These are phyloP conservation scores for Tetheella fluctuosa DNA, from an alignment of 2,888 invertebrate genomes.

Conservation along the genomic window DNA sequence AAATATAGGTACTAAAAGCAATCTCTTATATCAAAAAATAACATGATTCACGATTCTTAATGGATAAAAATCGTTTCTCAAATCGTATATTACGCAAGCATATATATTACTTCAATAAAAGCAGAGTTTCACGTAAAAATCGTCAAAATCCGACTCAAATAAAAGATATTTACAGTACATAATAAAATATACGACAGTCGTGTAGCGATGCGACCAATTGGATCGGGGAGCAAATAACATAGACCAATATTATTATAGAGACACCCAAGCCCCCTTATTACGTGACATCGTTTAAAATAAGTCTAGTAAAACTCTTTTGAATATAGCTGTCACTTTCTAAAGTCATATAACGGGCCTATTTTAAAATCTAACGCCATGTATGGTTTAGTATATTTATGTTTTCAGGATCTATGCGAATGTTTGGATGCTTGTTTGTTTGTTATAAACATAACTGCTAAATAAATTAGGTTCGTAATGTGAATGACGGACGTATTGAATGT, in stretches of 20 bases:
- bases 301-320: no score
- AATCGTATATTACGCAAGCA: constrained; percentile 5
- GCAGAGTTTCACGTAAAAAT: background rate
- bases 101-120: constrained; percentile 6
- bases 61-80: background rate
- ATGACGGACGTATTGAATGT: no score
- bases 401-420: no score
- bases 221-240: constrained; percentile 1
- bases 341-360: no score
- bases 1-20: background rate
- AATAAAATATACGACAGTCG: constrained; percentile 9
- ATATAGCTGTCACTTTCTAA: no score
- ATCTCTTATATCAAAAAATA: background rate
- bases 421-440: no score
- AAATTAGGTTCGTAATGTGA: no score
- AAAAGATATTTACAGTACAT: constrained; percentile 6
- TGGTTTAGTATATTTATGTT: no score
- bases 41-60: background rate
- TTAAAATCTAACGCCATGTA: no score
- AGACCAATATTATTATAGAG: background rate
- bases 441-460: no score
- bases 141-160: background rate
- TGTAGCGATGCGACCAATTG: background rate
- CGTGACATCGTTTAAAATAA: no score
- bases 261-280: background rate